These are phyloP conservation scores for Morphnarchus princeps DNA, from an alignment of 2,113 vertebrate genomes.

Conservation along the genomic window DNA sequence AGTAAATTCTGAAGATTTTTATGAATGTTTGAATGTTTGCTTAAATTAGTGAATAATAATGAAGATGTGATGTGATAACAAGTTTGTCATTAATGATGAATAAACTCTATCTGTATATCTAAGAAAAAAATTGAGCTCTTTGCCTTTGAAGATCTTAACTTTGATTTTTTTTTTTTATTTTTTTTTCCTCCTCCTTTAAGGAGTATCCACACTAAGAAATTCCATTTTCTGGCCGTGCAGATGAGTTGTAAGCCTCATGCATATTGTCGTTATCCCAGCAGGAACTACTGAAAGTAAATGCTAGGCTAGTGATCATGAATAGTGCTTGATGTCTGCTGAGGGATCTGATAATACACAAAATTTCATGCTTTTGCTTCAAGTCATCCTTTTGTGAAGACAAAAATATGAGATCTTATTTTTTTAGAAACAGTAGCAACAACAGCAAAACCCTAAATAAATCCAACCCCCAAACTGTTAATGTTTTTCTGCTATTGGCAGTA, in stretches of 20 bases:
- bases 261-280: background rate
- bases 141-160: background rate
- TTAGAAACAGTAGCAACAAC: background rate
- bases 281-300: background rate
- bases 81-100: background rate
- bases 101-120: background rate
- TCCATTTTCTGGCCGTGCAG: background rate
- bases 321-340: background rate
- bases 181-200: background rate
- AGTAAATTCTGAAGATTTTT: background rate
- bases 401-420: background rate
- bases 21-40: background rate
- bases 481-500: background rate
- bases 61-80: background rate
- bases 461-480: rapidly evolving
- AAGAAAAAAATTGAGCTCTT: background rate
- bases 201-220: background rate
- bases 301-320: background rate
- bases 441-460: background rate
- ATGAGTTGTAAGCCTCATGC: background rate
- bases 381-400: background rate
- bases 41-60: background rate
- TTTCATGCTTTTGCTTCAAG: background rate
- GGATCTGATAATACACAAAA: background rate
- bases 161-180: rapidly evolving